phyloP scores from a whole-genome alignment of 2,797 vertebrate genomes.

The Perdix hodgsoniae region DNA sequence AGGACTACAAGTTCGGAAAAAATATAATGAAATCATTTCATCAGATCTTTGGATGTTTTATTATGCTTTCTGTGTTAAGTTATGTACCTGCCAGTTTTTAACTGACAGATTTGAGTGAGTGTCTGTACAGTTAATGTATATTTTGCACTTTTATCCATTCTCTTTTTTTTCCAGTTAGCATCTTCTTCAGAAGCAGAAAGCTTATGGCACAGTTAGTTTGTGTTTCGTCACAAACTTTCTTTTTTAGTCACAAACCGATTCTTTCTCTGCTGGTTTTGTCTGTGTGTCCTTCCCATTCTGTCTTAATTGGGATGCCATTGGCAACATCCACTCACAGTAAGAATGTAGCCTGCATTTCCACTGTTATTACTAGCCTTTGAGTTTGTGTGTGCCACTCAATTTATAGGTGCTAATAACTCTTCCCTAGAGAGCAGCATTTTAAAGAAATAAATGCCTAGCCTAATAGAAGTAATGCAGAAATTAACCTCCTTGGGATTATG shows the following conservation, averaged over 20 bases:
- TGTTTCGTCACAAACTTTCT: background rate
- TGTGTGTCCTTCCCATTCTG: conserved; percentile 40
- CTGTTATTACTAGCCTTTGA: conserved; percentile 59
- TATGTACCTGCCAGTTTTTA: background rate
- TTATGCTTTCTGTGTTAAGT: background rate
- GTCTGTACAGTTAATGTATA: background rate
- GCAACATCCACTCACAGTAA: conserved; percentile 28
- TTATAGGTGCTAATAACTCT: conserved; percentile 74
- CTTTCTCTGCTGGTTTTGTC: conserved; percentile 45
- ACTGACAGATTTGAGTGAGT: background rate
- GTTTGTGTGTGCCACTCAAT: conserved; percentile 62
- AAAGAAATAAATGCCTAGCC: conserved; percentile 64
- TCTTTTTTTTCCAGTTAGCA: background rate
- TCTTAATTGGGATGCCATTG: conserved; percentile 61
- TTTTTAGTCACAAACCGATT: background rate
- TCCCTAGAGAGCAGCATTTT: conserved; percentile 73
- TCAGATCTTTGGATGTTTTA: background rate
- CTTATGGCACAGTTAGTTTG: conserved; percentile 10
- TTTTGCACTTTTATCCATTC: background rate
- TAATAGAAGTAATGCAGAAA: conserved; percentile 60
- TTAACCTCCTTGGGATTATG: conserved; percentile 38
- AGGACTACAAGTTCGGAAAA: background rate
- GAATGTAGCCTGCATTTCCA: conserved; percentile 52
- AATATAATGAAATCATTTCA: background rate
- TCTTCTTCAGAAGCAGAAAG: conserved; percentile 19